Conservation (phyloP, 1,140 invertebrate species). For the Vanessa tameamea region DNA sequence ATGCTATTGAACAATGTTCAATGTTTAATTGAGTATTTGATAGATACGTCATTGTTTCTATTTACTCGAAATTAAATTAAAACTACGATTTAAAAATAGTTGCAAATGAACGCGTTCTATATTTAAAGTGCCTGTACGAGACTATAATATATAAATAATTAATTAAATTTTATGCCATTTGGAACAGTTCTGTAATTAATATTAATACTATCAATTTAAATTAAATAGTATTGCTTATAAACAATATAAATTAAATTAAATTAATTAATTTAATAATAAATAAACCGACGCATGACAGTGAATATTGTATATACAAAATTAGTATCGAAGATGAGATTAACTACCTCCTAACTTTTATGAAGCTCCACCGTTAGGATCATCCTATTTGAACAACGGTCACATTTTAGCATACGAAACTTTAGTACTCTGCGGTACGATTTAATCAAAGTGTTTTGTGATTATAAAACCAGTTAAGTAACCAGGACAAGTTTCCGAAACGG, state of each 20-base stretch:
- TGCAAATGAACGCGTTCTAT: neutral
- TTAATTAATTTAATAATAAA: neutral
- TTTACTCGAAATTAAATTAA: neutral
- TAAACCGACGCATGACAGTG: neutral
- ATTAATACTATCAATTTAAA: neutral
- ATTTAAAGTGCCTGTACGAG: neutral
- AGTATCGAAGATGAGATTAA: neutral
- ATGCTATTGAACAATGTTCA: too few species aligned
- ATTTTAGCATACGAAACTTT: conserved; percentile 70
- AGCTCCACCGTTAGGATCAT: conserved; percentile 30
- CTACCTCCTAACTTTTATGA: conserved; percentile 9
- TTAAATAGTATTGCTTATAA: neutral
- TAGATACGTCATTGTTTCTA: neutral
- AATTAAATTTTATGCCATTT: neutral
- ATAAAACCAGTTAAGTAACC: conserved; percentile 57
- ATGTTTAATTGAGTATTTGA: too few species aligned
- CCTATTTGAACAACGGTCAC: conserved; percentile 60
- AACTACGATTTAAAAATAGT: neutral
- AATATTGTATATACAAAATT: neutral
- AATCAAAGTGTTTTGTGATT: conserved; percentile 73
- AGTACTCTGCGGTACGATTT: conserved; percentile 66
- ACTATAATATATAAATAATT: neutral
- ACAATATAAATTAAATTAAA: neutral
- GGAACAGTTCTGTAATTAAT: neutral
- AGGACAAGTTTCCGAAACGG: conserved; percentile 66